Evolutionary conservation across 2,888 invertebrate genomes (phyloP), one percentile per base, ranked within the genome.

Genomic region (Ichneumoninae sp.): DNA sequence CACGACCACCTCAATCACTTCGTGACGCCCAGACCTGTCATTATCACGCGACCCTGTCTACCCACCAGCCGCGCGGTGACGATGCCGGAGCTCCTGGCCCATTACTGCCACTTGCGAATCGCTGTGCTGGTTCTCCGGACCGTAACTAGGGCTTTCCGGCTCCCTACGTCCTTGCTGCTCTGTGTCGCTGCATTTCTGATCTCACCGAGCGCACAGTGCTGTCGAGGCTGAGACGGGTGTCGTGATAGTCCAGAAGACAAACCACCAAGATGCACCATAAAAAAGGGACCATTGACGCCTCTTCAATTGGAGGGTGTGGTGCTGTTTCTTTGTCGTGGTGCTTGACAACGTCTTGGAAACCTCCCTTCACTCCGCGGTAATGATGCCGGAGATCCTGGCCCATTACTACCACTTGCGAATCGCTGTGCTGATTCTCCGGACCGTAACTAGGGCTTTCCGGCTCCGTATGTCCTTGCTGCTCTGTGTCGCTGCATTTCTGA

Each of bases 1-100:
- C 92, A 92, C 89, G 89, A 89, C 87, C 90, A 90, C 91, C 91
- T 92, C 91, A 91, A 93, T 92, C 93, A 93, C 91, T 87, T 88
- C 89, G 88, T 89, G 90, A 91, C 91, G 91, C 92, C 91, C 89
- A 90, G 90, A 90, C 91, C 93, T 92, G 92, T 93, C 93, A 93
- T 93, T 93, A 93, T 93, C 93, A 93, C 93, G 91, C 93, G 91
- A 91, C 91, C 90, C 91, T 89, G 90, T 90, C 90, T 88, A 88
- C 86, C 88, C 79, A 87, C 86, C 88, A 84, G 79, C 85, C 81
- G 65, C 81, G 57, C 81, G 26, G 70, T 60, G 44, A 75, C 87
- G 86, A 86, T 86, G 84, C 84, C 50, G 50, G 19, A 40, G 66
- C 86, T 83, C 76, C 83, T 83, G 69, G 85, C 76, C 72, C 71